Conservation (phyloP, 2,797 vertebrate species). For the Eleutherodactylus coqui region DNA sequence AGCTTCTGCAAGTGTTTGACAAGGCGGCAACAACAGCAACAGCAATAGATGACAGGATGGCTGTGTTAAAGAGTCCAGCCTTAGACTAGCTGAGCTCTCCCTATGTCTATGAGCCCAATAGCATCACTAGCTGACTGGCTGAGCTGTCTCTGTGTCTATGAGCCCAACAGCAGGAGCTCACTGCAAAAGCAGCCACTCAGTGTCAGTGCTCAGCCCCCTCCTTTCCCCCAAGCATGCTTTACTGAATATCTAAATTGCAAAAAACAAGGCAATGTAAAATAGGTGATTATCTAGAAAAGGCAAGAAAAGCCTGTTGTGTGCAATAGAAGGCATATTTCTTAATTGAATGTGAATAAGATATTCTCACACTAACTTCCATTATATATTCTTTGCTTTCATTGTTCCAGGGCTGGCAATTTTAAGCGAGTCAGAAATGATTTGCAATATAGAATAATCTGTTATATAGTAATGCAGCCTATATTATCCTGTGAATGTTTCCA, state of each 20-base stretch:
- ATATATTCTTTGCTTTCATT: constrained; percentile 24
- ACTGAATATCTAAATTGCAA: constrained; percentile 61
- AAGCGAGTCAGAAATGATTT: constrained; percentile 19
- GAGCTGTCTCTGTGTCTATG: constrained; percentile 57
- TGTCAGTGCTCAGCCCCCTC: constrained; percentile 56
- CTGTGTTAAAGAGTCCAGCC: constrained; percentile 51
- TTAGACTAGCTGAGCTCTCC: constrained; percentile 37
- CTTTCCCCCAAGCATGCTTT: constrained; percentile 56
- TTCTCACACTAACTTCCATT: constrained; percentile 9
- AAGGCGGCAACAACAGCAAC: constrained; percentile 37
- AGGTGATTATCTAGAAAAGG: constrained; percentile 47
- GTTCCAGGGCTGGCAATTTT: constrained; percentile 1
- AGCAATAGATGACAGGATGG: constrained; percentile 51
- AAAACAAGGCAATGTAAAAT: constrained; percentile 41
- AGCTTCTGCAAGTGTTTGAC: constrained; percentile 53
- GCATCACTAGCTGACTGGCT: constrained; percentile 46
- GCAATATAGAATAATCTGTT: background rate
- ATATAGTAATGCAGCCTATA: background rate
- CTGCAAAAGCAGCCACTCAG: constrained; percentile 61
- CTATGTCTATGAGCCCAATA: constrained; percentile 45
- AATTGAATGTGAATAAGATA: constrained; percentile 28
- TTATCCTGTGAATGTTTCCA: constrained; percentile 3
- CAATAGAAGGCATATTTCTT: constrained; percentile 2
- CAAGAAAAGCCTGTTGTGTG: constrained; percentile 27
- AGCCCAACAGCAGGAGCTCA: constrained; percentile 55